Evolutionary conservation across 2,113 vertebrate species (phyloP), one percentile per base, ranked within the genome.

Genomic region (Seriola rivoliana): DNA sequence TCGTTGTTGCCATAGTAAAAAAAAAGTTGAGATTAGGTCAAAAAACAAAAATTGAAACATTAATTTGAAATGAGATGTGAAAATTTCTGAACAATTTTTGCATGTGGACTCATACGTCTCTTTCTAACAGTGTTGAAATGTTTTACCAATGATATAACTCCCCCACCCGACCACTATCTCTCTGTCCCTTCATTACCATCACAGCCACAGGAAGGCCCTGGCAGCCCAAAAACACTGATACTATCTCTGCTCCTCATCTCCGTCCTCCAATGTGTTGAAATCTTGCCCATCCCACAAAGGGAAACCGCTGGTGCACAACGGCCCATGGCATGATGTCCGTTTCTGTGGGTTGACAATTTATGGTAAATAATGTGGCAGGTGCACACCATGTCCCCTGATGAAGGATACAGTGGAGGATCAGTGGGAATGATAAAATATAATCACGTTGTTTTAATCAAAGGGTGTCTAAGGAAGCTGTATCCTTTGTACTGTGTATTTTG

Each of bases 201-300:
- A 86, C 87, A 91, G 93, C 94, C 94, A 96, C 95, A 96, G 95
- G 95, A 96, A 96, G 92, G 82, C 93, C 85, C 79, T 91, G 91
- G 86, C 92, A 93, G 88, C 90, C 82, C 3, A 82, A 85, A 82
- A 85, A 79, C 85, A 75, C 94, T 94, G 95, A 96, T 96, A 89
- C 80, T 89, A 96, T 96, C 95, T 94, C 80, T 91, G 80, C 91
- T 91, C 91, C 87, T 92, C 88, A 85, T 92, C 91, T 91, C 91
- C 66, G 85, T 93, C 93, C 93, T 93, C 89, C 73, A 52, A 82
- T 93, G 90, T 96, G 94, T 95, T 50, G 95, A 96, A 96, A 96
- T 95, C 92, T 90, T 68, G 88, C 88, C 92, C 89, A 88, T 95
- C 95, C 93, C 93, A 92, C 92, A 90, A 90, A 93, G 91, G 93